phyloP scores from a whole-genome alignment of 2,888 invertebrate species.

The Ctenicera cuprea region DNA sequence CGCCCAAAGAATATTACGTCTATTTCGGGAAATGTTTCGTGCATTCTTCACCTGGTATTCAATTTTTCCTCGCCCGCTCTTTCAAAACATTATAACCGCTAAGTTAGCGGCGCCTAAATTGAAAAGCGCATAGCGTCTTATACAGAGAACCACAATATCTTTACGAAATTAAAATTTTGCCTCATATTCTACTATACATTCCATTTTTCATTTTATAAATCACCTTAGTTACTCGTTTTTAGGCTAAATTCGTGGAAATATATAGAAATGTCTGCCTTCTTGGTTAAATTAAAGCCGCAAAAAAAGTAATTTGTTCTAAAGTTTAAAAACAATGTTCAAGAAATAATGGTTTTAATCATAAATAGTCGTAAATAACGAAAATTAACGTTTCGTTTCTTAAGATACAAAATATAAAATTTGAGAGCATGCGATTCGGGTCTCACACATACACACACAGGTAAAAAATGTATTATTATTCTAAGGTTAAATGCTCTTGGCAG shows the following conservation, averaged over 20 bases:
- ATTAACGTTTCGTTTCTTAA: too few species aligned
- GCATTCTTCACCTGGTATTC: constrained; percentile 63
- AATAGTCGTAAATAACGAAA: too few species aligned
- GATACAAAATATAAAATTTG: neutral
- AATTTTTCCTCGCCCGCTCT: constrained; percentile 58
- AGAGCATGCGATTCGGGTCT: constrained; percentile 24
- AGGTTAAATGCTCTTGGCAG: constrained; percentile 33
- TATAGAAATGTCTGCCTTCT: neutral
- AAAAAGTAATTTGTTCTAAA: too few species aligned
- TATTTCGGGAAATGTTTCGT: constrained; percentile 65
- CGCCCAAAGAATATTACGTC: constrained; percentile 64
- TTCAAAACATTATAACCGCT: constrained; percentile 61
- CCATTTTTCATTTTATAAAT: constrained; percentile 46
- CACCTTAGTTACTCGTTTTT: constrained; percentile 4
- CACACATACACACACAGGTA: constrained; percentile 43
- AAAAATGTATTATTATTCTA: constrained; percentile 39
- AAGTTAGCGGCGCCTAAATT: constrained; percentile 61
- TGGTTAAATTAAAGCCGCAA: too few species aligned
- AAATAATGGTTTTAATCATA: too few species aligned
- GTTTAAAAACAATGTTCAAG: too few species aligned
- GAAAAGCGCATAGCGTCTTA: constrained; percentile 58
- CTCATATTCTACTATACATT: constrained; percentile 27
- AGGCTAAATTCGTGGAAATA: neutral
- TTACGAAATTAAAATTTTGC: constrained; percentile 59
- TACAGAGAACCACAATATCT: constrained; percentile 58